These are phyloP conservation scores for Echinometra lucunter DNA, from an alignment of 53 echinoderm and acorn worm species.

Conservation along the genomic window DNA sequence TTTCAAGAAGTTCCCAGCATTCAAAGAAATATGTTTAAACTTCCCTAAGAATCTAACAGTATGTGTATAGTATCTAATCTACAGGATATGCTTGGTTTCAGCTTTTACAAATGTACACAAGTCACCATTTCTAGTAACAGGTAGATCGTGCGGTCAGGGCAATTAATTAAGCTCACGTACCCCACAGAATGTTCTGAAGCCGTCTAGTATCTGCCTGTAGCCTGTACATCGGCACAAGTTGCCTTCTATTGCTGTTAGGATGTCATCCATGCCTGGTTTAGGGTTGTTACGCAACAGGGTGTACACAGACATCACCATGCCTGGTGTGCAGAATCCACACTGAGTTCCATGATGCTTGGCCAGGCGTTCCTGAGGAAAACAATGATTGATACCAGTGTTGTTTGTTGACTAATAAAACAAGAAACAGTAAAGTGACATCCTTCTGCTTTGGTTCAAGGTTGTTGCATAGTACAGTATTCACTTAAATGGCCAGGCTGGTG, in stretches of 20 bases:
- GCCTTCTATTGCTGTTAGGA: constrained; percentile 81
- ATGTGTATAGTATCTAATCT: too few species aligned
- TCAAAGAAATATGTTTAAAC: too few species aligned
- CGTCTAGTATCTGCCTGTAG: constrained; percentile 90
- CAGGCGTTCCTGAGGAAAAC: constrained; percentile 59
- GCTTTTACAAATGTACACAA: background rate
- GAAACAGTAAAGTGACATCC: too few species aligned
- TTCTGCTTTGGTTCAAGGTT: too few species aligned
- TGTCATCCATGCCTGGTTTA: constrained; percentile 79
- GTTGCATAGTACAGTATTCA: too few species aligned
- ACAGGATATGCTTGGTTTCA: background rate
- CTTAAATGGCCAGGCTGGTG: too few species aligned
- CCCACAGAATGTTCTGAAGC: constrained; percentile 83
- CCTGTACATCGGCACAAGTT: constrained; percentile 96
- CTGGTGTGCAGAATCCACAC: constrained; percentile 98
- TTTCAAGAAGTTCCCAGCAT: too few species aligned
- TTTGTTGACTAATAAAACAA: too few species aligned
- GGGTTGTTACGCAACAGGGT: constrained; percentile 89
- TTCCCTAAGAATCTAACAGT: too few species aligned
- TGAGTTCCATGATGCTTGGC: constrained; percentile 93
- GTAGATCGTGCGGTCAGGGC: background rate
- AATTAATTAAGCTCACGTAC: background rate
- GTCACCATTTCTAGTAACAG: too few species aligned
- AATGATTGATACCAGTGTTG: background rate
- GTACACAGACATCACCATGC: constrained; percentile 96